Percentiles rank a stretch among this genome's conserved stretches.
Evolutionary conservation across 2,113 vertebrate genomes (phyloP).

Genomic region (Psettodes erumei): DNA sequence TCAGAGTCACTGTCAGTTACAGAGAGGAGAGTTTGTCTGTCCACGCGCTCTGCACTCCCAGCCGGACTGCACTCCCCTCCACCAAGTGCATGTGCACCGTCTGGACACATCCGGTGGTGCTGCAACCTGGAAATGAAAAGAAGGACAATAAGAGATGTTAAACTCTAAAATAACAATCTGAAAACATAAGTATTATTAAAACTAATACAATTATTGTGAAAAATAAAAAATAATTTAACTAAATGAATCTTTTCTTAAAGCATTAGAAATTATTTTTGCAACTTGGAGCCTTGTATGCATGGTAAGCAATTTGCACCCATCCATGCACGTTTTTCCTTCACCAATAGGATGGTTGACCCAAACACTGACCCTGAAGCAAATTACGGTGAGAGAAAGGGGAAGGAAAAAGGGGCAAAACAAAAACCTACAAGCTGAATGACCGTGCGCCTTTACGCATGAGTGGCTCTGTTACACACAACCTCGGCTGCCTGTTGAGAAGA

Average conservation of each 20-base stretch:
- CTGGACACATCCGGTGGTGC: constrained; percentile 90
- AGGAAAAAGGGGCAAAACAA: constrained; percentile 35
- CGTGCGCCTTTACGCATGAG: constrained; percentile 66
- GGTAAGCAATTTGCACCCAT: constrained; percentile 31
- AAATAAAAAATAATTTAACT: neutral
- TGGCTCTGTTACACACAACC: constrained; percentile 50
- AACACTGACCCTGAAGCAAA: constrained; percentile 59
- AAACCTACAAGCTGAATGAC: constrained; percentile 39
- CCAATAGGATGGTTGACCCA: constrained; percentile 22
- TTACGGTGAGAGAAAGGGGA: neutral
- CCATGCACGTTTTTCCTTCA: constrained; percentile 17
- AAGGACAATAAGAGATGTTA: neutral
- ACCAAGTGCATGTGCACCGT: constrained; percentile 86
- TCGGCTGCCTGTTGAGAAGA: constrained; percentile 3
- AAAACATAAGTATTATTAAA: neutral
- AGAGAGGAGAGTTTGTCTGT: constrained; percentile 92
- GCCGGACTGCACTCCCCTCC: constrained; percentile 90
- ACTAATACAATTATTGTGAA: neutral
- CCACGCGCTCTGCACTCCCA: constrained; percentile 88
- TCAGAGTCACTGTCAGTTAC: constrained; percentile 98
- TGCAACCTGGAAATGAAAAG: constrained; percentile 85
- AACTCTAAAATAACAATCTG: neutral
- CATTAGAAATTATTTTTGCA: neutral
- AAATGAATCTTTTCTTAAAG: neutral
- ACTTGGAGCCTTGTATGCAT: neutral